Evolutionary conservation across 2,888 invertebrate species (phyloP).

Genomic region (Lamproptera curius): DNA sequence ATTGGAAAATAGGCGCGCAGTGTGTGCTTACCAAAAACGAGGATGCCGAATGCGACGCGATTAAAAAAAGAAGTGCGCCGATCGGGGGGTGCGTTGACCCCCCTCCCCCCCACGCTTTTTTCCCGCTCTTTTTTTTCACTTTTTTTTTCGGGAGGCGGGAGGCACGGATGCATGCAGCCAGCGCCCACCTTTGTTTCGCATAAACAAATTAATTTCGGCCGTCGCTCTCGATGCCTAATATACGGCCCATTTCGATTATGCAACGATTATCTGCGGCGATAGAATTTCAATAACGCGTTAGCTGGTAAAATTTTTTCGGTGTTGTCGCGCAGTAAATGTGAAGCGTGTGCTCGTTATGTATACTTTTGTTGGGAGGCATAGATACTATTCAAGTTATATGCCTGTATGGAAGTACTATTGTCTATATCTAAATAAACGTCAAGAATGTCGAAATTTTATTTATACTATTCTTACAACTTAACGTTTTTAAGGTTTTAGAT

Average conservation of each 20-base stretch:
- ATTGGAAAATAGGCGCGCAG: conserved; percentile 78
- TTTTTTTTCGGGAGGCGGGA: conserved; percentile 73
- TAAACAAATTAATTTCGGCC: conserved; percentile 78
- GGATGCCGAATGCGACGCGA: conserved; percentile 74
- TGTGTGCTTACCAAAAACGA: conserved; percentile 79
- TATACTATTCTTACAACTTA: too few species aligned
- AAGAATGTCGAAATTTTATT: too few species aligned
- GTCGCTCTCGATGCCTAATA: conserved; percentile 75
- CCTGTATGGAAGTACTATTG: too few species aligned
- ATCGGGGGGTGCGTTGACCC: conserved; percentile 64
- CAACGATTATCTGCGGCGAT: conserved; percentile 24
- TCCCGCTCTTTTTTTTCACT: conserved; percentile 49
- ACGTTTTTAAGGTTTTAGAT: too few species aligned
- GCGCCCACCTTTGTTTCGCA: conserved; percentile 78
- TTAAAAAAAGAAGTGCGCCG: conserved; percentile 78
- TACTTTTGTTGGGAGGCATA: too few species aligned
- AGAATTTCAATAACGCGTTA: conserved; percentile 16
- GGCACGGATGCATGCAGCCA: conserved; percentile 72
- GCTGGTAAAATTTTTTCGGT: too few species aligned
- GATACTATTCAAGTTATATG: too few species aligned
- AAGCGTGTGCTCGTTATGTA: too few species aligned
- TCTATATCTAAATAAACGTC: too few species aligned
- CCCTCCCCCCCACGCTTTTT: conserved; percentile 38
- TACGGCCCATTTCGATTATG: conserved; percentile 40
- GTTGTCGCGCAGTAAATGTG: too few species aligned